Conservation (phyloP, 2,113 vertebrate genomes). For the Epinephelus cyanopodus region DNA sequence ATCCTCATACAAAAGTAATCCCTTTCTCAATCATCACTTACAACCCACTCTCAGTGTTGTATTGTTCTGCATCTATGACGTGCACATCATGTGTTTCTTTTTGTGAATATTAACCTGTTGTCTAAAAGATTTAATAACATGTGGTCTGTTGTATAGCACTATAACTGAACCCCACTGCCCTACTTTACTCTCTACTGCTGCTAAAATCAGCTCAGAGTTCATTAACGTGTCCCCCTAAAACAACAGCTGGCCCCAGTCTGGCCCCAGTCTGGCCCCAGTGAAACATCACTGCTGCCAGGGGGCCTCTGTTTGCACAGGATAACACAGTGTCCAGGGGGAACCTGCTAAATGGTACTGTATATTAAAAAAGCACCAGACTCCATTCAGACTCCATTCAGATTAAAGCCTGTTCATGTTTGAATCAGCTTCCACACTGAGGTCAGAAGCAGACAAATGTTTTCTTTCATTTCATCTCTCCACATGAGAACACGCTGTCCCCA, state of each 20-base stretch:
- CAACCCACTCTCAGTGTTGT: too few species aligned
- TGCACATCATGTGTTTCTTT: too few species aligned
- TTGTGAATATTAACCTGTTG: too few species aligned
- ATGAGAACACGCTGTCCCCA: background rate
- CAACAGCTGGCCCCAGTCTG: background rate
- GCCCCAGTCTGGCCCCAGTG: background rate
- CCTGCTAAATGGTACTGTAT: background rate
- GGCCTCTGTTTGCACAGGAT: constrained; percentile 3
- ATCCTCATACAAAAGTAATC: too few species aligned
- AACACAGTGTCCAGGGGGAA: background rate
- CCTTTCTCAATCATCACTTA: too few species aligned
- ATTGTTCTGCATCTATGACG: too few species aligned
- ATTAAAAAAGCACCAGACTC: background rate
- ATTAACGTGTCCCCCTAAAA: too few species aligned
- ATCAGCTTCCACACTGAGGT: background rate
- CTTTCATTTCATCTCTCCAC: background rate
- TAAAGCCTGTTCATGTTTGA: background rate
- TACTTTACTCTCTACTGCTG: too few species aligned
- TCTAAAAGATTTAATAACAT: background rate
- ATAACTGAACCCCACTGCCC: background rate
- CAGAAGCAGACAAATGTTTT: constrained; percentile 13
- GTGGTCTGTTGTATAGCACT: background rate
- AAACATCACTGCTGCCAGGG: background rate
- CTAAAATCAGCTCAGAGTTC: too few species aligned
- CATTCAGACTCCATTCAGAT: constrained; percentile 1